Evolutionary conservation across 2,888 invertebrate genomes (phyloP).

Genomic region (Leptarthrus brevirostris): DNA sequence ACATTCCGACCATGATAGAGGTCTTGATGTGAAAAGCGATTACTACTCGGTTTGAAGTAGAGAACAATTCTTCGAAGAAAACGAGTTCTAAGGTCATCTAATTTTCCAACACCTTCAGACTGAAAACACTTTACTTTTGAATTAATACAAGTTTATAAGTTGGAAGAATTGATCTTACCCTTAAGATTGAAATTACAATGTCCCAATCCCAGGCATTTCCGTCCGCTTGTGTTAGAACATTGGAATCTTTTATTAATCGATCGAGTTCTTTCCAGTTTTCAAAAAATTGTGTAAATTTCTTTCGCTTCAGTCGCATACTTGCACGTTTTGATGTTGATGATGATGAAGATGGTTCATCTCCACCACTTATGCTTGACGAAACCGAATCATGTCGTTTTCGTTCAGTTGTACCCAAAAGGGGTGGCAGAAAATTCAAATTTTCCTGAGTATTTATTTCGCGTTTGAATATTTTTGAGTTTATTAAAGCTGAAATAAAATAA

Average conservation of each 20-base stretch:
- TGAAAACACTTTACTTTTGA: constrained; percentile 51
- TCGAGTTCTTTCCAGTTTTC: constrained; percentile 72
- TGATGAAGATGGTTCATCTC: constrained; percentile 50
- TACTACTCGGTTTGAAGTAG: constrained; percentile 88
- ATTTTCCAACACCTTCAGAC: constrained; percentile 69
- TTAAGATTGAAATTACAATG: constrained; percentile 83
- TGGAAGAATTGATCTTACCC: constrained; percentile 68
- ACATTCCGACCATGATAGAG: constrained; percentile 68
- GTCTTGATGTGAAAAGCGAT: constrained; percentile 88
- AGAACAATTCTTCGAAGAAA: constrained; percentile 83
- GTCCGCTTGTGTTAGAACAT: constrained; percentile 83
- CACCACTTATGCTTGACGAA: constrained; percentile 66
- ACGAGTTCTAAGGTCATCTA: constrained; percentile 75
- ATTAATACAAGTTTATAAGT: constrained; percentile 55
- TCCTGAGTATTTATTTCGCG: constrained; percentile 65
- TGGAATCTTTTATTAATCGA: constrained; percentile 81
- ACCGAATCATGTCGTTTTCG: constrained; percentile 67
- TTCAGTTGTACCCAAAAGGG: constrained; percentile 58
- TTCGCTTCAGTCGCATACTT: constrained; percentile 64
- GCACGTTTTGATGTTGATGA: constrained; percentile 58
- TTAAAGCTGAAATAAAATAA: constrained; percentile 59
- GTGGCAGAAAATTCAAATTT: constrained; percentile 54
- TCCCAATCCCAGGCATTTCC: constrained; percentile 93
- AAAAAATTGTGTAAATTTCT: constrained; percentile 70
- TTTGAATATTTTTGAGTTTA: constrained; percentile 65